Evolutionary conservation across 2,113 vertebrate genomes (phyloP), one percentile per base, ranked within the genome.

Genomic region (Electrona antarctica): DNA sequence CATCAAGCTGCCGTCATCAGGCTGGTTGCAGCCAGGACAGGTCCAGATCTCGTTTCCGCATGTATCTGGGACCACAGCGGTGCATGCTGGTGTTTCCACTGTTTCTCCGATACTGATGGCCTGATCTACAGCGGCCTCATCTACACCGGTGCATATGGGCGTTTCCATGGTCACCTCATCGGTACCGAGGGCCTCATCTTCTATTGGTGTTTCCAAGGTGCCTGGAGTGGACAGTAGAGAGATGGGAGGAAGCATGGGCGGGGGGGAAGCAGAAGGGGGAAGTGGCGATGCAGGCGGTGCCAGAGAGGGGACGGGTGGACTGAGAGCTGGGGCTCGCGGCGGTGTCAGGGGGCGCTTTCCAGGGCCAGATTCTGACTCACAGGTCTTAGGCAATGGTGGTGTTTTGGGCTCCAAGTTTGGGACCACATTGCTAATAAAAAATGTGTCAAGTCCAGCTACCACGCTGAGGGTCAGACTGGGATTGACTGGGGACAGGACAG

Each of bases 361-460:
- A 0, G 96, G 94, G 49, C 93, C 83, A 0, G 90, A 91, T 78
- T 97, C 97, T 78, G 92, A 78, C 66, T 92, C 92, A 0, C 91
- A 86, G 33, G 76, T 82, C 73, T 90, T 92, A 1, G 96, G 92
- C 0, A 90, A 6, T 2, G 33, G 71, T 0, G 92, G 80, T 0
- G 93, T 91, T 81, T 95, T 96, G 65, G 93, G 87, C 74, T 98
- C 97, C 0, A 95, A 89, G 21, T 95, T 92, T 45, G 96, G 91
- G 41, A 98, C 95, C 81, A 98, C 98, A 79, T 99, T 99, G 93
- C 97, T 99, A 94, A 99, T 99, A 82, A 99, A 99, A 97, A 99
- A 98, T 85, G 98, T 99, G 94, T 99, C 97, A 87, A 98, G 97
- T 61, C 97, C 97, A 60, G 97, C 96, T 21, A 97, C 97, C 72